Evolutionary conservation across 2,888 invertebrate genomes (phyloP).

Genomic region (Meteorus colon): DNA sequence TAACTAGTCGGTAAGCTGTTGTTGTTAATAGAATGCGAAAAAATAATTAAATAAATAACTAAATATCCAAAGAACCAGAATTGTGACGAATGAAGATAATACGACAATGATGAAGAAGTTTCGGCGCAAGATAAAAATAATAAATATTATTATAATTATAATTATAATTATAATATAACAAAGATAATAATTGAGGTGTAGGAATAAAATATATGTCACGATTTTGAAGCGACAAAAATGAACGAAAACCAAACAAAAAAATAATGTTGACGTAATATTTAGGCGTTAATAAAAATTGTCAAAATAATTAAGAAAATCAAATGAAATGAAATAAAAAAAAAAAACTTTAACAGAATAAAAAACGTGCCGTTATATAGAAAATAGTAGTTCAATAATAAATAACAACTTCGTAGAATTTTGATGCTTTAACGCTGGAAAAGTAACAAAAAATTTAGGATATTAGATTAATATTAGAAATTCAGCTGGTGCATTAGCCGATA

Average conservation of each 20-base stretch:
- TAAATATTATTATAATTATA: conserved; percentile 12
- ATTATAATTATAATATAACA: neutral
- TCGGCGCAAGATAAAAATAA: conserved; percentile 5
- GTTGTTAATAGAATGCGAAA: conserved; percentile 57
- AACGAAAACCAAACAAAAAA: conserved; percentile 17
- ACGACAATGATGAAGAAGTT: neutral
- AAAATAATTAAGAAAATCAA: neutral
- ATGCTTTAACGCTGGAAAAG: conserved; percentile 30
- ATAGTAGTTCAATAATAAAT: conserved; percentile 1
- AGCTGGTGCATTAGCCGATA: conserved; percentile 19
- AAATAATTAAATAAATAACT: neutral
- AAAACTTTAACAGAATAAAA: conserved; percentile 30
- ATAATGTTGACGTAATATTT: conserved; percentile 51
- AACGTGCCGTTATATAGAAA: conserved; percentile 32
- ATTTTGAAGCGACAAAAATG: neutral
- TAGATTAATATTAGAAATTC: conserved; percentile 24
- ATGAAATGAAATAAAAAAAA: conserved; percentile 14
- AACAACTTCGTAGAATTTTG: conserved; percentile 3
- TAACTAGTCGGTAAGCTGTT: conserved; percentile 66
- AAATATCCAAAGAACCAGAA: neutral
- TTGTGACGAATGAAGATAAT: neutral
- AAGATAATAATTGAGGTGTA: conserved; percentile 20
- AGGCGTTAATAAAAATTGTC: conserved; percentile 41
- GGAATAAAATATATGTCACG: conserved; percentile 15
- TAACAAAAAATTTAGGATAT: conserved; percentile 28